Evolutionary conservation across 2,113 vertebrate genomes (phyloP), one percentile per base, ranked within the genome.

Genomic region (Calyptommatus sinebrachiatus): DNA sequence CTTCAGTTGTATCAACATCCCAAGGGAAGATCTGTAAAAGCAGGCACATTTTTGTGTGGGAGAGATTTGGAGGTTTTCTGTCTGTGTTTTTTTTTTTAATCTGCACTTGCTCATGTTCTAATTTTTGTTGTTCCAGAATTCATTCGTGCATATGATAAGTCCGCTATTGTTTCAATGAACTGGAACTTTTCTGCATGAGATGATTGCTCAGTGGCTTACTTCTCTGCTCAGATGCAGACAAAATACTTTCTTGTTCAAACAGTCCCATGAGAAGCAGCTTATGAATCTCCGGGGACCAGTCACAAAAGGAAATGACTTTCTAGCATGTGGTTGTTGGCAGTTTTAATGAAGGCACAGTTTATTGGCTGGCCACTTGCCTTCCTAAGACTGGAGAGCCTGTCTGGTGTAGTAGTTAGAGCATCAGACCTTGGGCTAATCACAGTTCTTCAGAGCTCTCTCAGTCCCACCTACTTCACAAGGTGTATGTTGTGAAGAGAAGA

Each of bases 121-220:
- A 84, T 77, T 85, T 71, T 83, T 88, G 79, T 86, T 91, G 75
- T 88, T 89, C 66, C 0, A 0, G 46, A 41, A 24, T 70, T 71
- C 28, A 73, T 73, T 79, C 81, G 31, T 75, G 79, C 71, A n/a
- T 71, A 48, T 74, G 78, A 82, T 78, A 66, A 78, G 48, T 24
- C 61, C 66, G 68, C 53, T 45, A 46, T 53, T 69, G 41, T 63
- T 79, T 9, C 18, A 46, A 63, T 67, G 78, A 87, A 76, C 85
- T 41, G 45, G 60, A 87, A 81, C 81, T 78, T 80, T 41, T 87
- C 68, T 87, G 82, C 72, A 79, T 72, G 20, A 22, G 48, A n/a
- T 22, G 71, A 41, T 79, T 69, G 53, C 87, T 80, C 83, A 80
- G 89, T 57, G 28, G 71, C 21, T n/a, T 70, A 45, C 62, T 87